Base-by-base conservation (phyloP, 2,113 vertebrate species). In the Gavialis gangeticus region DNA sequence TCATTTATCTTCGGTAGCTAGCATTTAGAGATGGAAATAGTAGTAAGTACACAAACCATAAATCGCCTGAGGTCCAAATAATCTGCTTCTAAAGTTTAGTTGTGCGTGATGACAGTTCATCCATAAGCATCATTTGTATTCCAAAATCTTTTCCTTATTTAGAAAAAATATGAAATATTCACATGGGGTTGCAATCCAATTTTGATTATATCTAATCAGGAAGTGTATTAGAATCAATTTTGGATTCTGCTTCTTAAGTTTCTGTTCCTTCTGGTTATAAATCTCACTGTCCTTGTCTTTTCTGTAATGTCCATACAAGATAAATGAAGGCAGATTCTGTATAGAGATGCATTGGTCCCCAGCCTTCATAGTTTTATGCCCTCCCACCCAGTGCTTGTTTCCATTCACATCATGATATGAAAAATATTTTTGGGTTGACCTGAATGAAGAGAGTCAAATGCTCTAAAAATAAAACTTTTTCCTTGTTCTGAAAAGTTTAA, bases 271-370 rank as follows among this genome's bases (percentile, higher is more conserved):
- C 78, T 87, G 66, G 63, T 24, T 93, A 92, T 84, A 91, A 93
- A 94, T 92, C 59, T 95, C 71, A 63, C 78, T 88, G 81, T 84
- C 82, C 84, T 92, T 89, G 88, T 79, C 88, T 89, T 96, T 73
- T 34, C 63, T 30, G 34, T 60, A 64, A 82, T 0, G 2, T 34
- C 25, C 24, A 73, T 60, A 12, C 19, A 10, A 54, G 83, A 87
- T 56, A 94, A 93, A 93, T 59, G 87, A 82, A 55, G 59, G 77
- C 25, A 80, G 88, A 82, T 66, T 22, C n/a, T 56, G 71, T 71
- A 79, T 84, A 80, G 73, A 85, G 89, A 78, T 88, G 79, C 1
- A 1, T 62, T 73, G 87, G 67, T 28, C 67, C 80, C 56, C 63
- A 84, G 69, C 60, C 67, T 82, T 78, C 84, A 58, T 56, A 63